Base-by-base conservation (phyloP, 92 coral and sea anemone species). In the Zoanthus sociatus region DNA sequence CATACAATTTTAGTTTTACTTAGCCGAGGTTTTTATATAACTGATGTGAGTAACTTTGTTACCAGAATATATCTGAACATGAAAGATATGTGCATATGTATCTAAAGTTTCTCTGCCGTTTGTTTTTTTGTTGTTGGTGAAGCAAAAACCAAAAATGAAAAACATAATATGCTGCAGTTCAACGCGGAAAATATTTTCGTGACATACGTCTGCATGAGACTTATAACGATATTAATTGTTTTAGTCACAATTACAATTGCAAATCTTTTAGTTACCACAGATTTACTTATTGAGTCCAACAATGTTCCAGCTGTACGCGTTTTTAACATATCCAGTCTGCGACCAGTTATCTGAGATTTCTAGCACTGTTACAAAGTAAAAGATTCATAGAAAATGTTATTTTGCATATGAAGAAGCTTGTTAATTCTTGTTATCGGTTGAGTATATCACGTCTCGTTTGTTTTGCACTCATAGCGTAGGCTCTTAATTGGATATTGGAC, bases 181-280 rank as follows among this genome's bases (percentile, higher is more conserved):
- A 50, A 50, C 1, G 54, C 54, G 54, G 54, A 50, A 50, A 50
- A 33, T 50, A 50, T 50, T 50, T 50, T 4, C 54, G 54, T 50
- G 54, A 50, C 54, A 50, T 48, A 48, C 12, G 78, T n/a, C 15
- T 9, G 42, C n/a, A n/a, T n/a, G n/a, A 54, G 9, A n/a, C 1
- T 31, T 17, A 46, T 17, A 21, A 7, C 12, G n/a, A n/a, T n/a
- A 20, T 4, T 48, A 16, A 6, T 53, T 74, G 58, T 45, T 45
- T 72, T 26, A 71, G 54, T 30, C 16, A 16, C 9, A 32, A 77
- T 77, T 77, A 54, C 67, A 14, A 81, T 44, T 81, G 85, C 73
- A 81, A 66, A 81, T 81, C 16, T 81, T 66, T 5, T 20, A 21
- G 75, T 81, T 81, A 42, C 85, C 85, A 81, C 4, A 66, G 75